Conservation (phyloP, 2,113 vertebrate genomes). For the Oncorhynchus gorbuscha region DNA sequence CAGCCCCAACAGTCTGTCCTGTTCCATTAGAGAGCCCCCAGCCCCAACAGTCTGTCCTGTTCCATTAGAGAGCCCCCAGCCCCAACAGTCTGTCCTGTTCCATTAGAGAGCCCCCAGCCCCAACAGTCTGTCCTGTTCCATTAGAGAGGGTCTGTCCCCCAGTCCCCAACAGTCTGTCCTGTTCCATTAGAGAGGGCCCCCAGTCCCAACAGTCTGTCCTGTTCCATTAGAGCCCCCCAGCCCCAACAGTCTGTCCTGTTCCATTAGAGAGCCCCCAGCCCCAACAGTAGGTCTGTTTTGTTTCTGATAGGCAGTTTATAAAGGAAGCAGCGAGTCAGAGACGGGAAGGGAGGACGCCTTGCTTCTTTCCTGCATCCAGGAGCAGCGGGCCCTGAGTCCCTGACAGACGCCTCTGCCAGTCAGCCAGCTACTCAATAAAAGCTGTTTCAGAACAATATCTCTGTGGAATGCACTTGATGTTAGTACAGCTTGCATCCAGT, state of each 20-base stretch:
- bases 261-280: conserved; percentile 22
- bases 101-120: too few species aligned
- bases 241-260: too few species aligned
- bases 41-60: too few species aligned
- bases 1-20: too few species aligned
- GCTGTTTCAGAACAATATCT: conserved; percentile 21
- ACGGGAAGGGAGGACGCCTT: conserved; percentile 63
- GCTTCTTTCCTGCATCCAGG: conserved; percentile 51
- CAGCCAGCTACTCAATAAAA: not conserved
- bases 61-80: too few species aligned
- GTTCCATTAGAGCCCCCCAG: too few species aligned
- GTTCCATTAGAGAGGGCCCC: too few species aligned
- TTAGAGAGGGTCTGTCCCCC: conserved; percentile 19
- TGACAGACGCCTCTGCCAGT: conserved; percentile 21
- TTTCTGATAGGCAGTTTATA: conserved; percentile 57
- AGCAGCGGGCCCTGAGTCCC: conserved; percentile 22
- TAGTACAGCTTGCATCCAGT: not conserved
- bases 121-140: too few species aligned
- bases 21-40: too few species aligned
- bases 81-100: too few species aligned
- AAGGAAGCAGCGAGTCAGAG: conserved; percentile 57
- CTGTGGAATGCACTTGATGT: not conserved
- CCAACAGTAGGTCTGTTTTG: conserved; percentile 41
- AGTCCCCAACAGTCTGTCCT: not conserved
- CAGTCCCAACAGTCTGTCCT: too few species aligned